These are phyloP conservation scores for Deroptyus accipitrinus DNA, from an alignment of 2,113 vertebrate genomes.

Conservation along the genomic window DNA sequence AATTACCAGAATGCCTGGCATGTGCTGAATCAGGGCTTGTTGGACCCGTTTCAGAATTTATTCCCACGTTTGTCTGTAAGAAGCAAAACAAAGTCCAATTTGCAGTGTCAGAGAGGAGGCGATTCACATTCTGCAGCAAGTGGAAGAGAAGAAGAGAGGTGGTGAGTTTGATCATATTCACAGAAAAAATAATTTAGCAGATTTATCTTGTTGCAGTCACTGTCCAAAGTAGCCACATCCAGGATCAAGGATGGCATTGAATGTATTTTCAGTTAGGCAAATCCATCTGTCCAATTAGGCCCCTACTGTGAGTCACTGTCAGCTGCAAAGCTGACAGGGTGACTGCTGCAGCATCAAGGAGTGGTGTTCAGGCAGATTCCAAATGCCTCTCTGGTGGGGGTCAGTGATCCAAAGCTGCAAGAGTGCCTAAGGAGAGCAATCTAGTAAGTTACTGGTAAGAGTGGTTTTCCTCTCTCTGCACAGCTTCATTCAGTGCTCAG, in stretches of 20 bases:
- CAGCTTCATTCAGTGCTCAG: background rate
- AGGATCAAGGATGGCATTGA: background rate
- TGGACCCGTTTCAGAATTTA: constrained; percentile 56
- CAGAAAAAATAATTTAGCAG: background rate
- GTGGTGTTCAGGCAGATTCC: background rate
- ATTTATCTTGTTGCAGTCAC: background rate
- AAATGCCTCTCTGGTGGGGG: background rate
- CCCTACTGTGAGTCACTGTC: background rate
- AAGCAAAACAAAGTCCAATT: constrained; percentile 2
- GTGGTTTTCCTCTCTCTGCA: background rate
- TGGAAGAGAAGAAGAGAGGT: constrained; percentile 11
- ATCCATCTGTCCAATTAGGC: background rate
- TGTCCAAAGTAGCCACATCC: background rate
- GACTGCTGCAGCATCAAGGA: background rate
- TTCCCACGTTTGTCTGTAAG: constrained; percentile 37
- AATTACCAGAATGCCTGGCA: background rate
- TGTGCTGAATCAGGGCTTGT: constrained; percentile 23
- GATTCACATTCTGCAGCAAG: constrained; percentile 50
- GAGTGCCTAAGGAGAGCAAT: background rate
- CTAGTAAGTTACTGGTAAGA: background rate
- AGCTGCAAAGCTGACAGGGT: background rate
- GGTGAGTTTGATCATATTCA: constrained; percentile 42
- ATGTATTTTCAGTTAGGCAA: background rate
- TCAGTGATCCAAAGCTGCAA: background rate
- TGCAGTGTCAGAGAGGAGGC: constrained; percentile 5